Base-by-base conservation (phyloP, 2,797 vertebrate genomes). In the Cottoperca gobio region DNA sequence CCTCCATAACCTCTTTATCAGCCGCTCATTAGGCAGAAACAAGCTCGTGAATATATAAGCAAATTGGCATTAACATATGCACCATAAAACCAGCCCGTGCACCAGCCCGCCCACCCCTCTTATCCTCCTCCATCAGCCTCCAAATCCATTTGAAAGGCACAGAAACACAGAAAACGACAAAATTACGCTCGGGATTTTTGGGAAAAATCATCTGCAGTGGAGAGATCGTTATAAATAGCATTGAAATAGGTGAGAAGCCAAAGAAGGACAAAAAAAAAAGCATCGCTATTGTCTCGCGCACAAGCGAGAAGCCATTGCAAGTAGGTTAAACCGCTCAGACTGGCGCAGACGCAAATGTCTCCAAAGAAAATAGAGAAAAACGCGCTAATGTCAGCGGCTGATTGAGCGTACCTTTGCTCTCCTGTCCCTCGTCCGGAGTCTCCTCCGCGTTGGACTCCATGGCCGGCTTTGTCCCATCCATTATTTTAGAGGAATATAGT, bases 381-480 rank as follows among this genome's bases (percentile, higher is more conserved):
- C 26, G 67, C 76, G 77, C 80, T 74, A 61, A 79, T 68, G 66
- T 65, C 45, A 68, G 77, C 81, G 35, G 42, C 24, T 10, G 45
- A 7, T 6, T 2, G 45, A 10, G 64, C 87, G 92, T 97, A 99
- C 98, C 98, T 99, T 97, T 99, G 95, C 96, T 98, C 90, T 98
- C 97, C 93, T 97, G 97, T 83, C 96, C 96, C 95, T 98, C 97
- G 89, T 98, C 97, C 81, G 96, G 95, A 87, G 95, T 96, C 94
- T 99, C 97, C 93, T 98, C 97, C 28, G 96, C 93, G 93, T 94
- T 96, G 94, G 97, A 95, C 96, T 99, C 97, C 97, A 98, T 97
- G 94, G 95, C 95, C 94, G 97, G 96, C 95, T 99, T 99, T 94
- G 97, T 97, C 93, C 97, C 97, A 95, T 98, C 96, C 96, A 98